phyloP scores from a whole-genome alignment of 2,797 vertebrate species.

The Parauchenoglanis punctatus region DNA sequence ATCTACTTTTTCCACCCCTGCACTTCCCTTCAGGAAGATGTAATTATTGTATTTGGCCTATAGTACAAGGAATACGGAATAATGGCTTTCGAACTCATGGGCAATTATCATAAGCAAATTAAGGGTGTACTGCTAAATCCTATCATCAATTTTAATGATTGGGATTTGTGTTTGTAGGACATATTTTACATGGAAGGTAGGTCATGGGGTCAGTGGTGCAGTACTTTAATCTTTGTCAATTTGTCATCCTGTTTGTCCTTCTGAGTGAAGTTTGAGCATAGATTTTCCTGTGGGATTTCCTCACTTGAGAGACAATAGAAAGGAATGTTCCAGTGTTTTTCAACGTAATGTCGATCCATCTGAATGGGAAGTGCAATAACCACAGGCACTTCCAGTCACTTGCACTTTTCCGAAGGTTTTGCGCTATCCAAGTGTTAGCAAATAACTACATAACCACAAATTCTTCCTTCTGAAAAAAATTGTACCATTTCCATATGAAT shows the following conservation, averaged over 20 bases:
- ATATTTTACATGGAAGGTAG: background rate
- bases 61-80: background rate
- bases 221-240: background rate
- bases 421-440: background rate
- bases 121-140: background rate
- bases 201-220: background rate
- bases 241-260: slow-evolving; percentile 5
- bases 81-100: background rate
- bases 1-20: background rate
- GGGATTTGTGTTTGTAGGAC: background rate
- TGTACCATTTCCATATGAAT: too few relatives aligned
- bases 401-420: background rate
- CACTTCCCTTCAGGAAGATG: background rate
- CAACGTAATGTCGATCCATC: background rate
- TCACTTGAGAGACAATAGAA: background rate
- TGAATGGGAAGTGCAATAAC: background rate
- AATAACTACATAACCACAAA: background rate
- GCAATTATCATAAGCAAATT: background rate
- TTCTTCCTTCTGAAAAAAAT: background rate
- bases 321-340: background rate
- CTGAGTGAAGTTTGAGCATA: background rate
- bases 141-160: background rate
- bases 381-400: background rate
- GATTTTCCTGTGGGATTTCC: background rate
- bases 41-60: background rate